A percentile compares a stretch with the other conserved stretches of the same genome.
These are phyloP conservation scores for Helogale parvula DNA, from an alignment of 2,113 vertebrate species.

Conservation along the genomic window DNA sequence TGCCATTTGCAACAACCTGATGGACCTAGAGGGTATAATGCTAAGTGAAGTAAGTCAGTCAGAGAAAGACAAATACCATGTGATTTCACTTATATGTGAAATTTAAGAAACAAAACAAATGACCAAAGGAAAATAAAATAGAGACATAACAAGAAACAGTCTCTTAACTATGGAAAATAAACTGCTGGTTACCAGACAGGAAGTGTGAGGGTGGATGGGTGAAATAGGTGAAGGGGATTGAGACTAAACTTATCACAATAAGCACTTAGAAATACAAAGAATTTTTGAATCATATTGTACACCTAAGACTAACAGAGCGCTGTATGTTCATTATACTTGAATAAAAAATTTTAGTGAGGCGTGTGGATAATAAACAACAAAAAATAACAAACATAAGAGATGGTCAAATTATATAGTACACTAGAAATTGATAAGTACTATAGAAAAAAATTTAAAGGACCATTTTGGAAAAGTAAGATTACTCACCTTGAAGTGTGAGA, in stretches of 20 bases:
- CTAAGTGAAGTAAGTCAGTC: background rate
- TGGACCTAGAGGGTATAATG: background rate
- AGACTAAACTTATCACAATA: background rate
- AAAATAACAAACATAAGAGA: slow-evolving; percentile 36
- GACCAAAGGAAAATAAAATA: background rate
- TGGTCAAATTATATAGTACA: background rate
- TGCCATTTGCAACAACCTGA: background rate
- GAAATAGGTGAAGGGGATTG: background rate
- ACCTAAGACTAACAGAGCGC: background rate
- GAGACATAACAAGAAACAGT: background rate
- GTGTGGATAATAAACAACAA: background rate
- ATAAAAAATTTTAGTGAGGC: background rate
- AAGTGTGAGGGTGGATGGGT: background rate
- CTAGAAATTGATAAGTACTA: background rate
- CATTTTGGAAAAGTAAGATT: slow-evolving; percentile 37
- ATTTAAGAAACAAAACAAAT: background rate
- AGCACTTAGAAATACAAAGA: background rate
- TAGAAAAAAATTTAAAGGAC: background rate
- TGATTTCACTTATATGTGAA: background rate
- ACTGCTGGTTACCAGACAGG: background rate
- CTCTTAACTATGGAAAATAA: background rate
- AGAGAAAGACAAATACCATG: background rate
- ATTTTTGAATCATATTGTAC: background rate
- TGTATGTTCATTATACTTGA: background rate
- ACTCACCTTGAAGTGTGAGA: slow-evolving; percentile 15